A percentile compares a stretch with the other conserved stretches of the same genome.
Evolutionary conservation across 2,888 invertebrate genomes (phyloP).

Genomic region (Ornithoptera alexandrae): DNA sequence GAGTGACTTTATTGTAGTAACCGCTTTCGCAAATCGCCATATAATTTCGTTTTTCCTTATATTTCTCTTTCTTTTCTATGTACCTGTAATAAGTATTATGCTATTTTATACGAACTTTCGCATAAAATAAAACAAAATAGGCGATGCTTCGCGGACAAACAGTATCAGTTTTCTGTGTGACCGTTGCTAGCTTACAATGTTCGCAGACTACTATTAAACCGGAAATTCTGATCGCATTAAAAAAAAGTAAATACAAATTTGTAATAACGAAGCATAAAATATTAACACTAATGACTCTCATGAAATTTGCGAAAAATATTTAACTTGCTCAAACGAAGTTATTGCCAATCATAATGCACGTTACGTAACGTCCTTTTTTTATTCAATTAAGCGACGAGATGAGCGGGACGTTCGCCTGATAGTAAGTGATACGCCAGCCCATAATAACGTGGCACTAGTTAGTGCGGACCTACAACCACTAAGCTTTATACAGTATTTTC

Average conservation of each 20-base stretch:
- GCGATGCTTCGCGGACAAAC: too few species aligned
- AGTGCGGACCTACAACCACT: too few species aligned
- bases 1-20: conserved; percentile 78
- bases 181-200: too few species aligned
- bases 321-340: neutral
- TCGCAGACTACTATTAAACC: too few species aligned
- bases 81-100: conserved; percentile 51
- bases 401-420: too few species aligned
- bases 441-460: too few species aligned
- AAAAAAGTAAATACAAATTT: neutral
- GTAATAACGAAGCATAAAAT: neutral
- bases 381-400: too few species aligned
- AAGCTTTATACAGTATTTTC: too few species aligned
- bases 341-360: neutral
- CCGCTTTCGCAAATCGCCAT: conserved; percentile 76
- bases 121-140: too few species aligned
- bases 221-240: neutral
- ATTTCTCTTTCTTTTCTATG: conserved; percentile 59
- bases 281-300: neutral
- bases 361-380: too few species aligned
- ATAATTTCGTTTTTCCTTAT: conserved; percentile 77
- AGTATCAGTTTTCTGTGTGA: too few species aligned
- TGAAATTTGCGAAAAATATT: neutral
- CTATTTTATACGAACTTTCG: neutral
- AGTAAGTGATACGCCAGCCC: too few species aligned